Evolutionary conservation across 2,888 invertebrate species (phyloP).

Genomic region (Hemaris fuciformis): DNA sequence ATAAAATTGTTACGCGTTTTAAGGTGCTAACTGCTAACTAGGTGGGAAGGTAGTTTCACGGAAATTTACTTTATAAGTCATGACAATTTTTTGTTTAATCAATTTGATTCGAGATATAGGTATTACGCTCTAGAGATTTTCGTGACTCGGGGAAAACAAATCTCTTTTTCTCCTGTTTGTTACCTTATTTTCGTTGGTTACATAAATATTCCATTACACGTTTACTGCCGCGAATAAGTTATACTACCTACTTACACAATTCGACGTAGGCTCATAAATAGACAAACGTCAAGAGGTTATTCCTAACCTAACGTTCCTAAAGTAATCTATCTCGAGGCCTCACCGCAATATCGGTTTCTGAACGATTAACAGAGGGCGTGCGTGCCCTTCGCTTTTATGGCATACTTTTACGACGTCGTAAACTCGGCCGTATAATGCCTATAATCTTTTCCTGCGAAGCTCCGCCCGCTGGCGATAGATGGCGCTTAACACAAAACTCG

Average conservation of each 20-base stretch:
- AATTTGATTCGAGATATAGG: neutral
- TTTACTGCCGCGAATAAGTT: conserved; percentile 41
- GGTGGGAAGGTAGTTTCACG: conserved; percentile 20
- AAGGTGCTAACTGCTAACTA: conserved; percentile 42
- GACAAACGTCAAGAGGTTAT: conserved; percentile 75
- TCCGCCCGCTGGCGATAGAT: conserved; percentile 59
- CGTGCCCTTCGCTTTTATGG: conserved; percentile 79
- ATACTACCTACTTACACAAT: conserved; percentile 44
- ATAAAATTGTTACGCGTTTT: conserved; percentile 69
- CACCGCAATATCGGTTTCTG: conserved; percentile 80
- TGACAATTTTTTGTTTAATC: neutral
- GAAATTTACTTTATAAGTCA: neutral
- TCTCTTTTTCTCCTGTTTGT: neutral
- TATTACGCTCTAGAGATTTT: neutral
- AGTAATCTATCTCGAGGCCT: conserved; percentile 79
- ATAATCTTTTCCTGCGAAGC: conserved; percentile 76
- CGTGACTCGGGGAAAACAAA: neutral
- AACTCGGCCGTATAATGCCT: conserved; percentile 74
- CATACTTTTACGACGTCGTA: conserved; percentile 79
- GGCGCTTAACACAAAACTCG: conserved; percentile 71
- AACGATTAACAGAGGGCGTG: conserved; percentile 81
- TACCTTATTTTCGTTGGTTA: conserved; percentile 20
- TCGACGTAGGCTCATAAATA: conserved; percentile 65
- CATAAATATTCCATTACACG: conserved; percentile 41
- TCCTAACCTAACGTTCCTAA: conserved; percentile 68